Conservation (phyloP, 2,113 vertebrate species). For the Catharus bicknelli region DNA sequence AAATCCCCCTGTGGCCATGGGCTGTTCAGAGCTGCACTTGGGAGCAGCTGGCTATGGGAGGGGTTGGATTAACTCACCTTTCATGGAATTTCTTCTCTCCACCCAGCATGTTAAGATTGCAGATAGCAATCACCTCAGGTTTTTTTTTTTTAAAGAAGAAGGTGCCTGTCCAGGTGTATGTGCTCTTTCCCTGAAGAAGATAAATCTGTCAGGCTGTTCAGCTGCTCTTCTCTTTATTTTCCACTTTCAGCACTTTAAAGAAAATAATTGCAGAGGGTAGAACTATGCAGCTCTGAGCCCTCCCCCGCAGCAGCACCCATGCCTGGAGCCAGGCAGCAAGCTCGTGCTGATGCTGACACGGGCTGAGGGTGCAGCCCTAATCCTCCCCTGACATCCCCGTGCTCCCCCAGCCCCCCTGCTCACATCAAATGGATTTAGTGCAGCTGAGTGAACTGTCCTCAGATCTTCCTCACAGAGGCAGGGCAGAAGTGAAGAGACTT, state of each 20-base stretch:
- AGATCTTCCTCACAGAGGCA: constrained; percentile 65
- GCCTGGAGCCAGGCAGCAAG: constrained; percentile 62
- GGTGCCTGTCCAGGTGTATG: constrained; percentile 54
- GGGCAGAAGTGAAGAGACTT: constrained; percentile 64
- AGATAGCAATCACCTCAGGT: constrained; percentile 26
- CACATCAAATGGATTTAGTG: constrained; percentile 70
- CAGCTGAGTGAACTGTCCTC: constrained; percentile 72
- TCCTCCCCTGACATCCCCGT: constrained; percentile 57
- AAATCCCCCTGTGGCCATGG: neutral
- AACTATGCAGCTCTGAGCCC: constrained; percentile 57
- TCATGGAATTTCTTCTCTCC: constrained; percentile 1
- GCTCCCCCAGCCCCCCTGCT: constrained; percentile 13
- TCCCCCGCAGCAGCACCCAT: constrained; percentile 41
- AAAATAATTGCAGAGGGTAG: constrained; percentile 70
- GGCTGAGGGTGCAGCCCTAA: constrained; percentile 43
- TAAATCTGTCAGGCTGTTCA: constrained; percentile 72
- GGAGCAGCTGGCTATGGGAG: constrained; percentile 2
- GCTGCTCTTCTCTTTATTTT: constrained; percentile 58
- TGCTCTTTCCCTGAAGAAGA: constrained; percentile 50
- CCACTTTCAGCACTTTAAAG: constrained; percentile 66
- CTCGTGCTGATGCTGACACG: constrained; percentile 28
- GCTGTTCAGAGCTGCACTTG: neutral
- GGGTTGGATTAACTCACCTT: constrained; percentile 17
- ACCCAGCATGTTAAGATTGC: constrained; percentile 8
- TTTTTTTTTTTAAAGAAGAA: neutral